Conservation (phyloP, 92 coral and sea anemone genomes). For the Muricea muricata region DNA sequence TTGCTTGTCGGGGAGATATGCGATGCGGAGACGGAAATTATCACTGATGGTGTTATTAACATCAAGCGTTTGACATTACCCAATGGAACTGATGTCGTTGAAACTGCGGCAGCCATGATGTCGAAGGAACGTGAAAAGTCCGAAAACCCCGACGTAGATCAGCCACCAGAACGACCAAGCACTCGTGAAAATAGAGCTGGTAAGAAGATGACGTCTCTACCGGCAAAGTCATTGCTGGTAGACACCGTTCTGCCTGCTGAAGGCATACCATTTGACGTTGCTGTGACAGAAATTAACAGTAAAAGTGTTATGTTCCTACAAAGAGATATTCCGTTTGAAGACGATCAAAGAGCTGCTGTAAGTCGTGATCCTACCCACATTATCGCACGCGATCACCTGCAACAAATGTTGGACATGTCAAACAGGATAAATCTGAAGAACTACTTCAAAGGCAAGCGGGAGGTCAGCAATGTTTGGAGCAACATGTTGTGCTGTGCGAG, state of each 20-base stretch:
- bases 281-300: constrained; percentile 84
- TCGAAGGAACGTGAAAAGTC: constrained; percentile 63
- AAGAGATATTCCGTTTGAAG: constrained; percentile 74
- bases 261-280: constrained; percentile 86
- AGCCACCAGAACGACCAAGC: constrained; percentile 3
- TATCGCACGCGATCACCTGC: constrained; percentile 71
- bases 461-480: constrained; percentile 70
- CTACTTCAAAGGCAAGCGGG: constrained; percentile 76
- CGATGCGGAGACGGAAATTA: not conserved
- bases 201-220: not conserved
- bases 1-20: constrained; percentile 42
- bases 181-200: not conserved
- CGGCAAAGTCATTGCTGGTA: constrained; percentile 52
- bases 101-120: constrained; percentile 71
- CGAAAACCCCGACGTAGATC: not conserved
- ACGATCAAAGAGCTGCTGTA: constrained; percentile 61
- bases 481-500: constrained; percentile 93
- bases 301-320: constrained; percentile 85
- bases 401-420: constrained; percentile 75
- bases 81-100: constrained; percentile 75
- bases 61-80: constrained; percentile 71
- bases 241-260: constrained; percentile 82
- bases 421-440: constrained; percentile 72
- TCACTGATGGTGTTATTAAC: constrained; percentile 5
- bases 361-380: constrained; percentile 83